Percentiles rank a stretch among this genome's conserved stretches.
phyloP scores from a whole-genome alignment of 2,113 vertebrate genomes.

The Percopsis transmontana region DNA sequence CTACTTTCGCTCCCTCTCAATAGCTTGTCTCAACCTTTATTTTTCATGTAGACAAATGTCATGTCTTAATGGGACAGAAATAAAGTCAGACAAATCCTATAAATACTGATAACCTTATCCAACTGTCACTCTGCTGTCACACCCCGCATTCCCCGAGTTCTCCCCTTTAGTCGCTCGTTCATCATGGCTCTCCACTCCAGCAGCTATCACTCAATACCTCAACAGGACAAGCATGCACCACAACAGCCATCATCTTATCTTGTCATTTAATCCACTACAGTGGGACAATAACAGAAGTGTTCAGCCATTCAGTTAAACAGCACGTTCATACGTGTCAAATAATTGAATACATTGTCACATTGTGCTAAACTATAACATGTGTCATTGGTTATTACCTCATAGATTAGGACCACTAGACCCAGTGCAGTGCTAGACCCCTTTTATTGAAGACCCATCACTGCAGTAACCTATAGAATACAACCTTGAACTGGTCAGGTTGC shows the following conservation, averaged over 20 bases:
- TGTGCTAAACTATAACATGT: no score
- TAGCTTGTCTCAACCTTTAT: conserved; percentile 13
- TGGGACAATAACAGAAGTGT: no score
- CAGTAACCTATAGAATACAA: no score
- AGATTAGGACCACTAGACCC: no score
- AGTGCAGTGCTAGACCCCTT: no score
- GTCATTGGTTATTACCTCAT: no score
- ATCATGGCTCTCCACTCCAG: conserved; percentile 61
- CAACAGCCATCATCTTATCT: neutral
- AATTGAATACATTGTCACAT: no score
- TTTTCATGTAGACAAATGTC: neutral
- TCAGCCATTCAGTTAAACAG: no score
- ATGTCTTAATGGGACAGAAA: conserved; percentile 19
- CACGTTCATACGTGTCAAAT: no score
- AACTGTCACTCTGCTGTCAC: conserved; percentile 54
- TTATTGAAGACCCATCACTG: no score
- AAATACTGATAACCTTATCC: conserved; percentile 22
- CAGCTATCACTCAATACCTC: conserved; percentile 66
- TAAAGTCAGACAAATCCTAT: conserved; percentile 36
- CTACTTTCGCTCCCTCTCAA: conserved; percentile 6
- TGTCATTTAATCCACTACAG: neutral
- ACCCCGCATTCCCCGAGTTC: conserved; percentile 41
- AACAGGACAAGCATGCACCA: conserved; percentile 44
- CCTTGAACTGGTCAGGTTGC: no score
- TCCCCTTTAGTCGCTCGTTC: conserved; percentile 48